These are phyloP conservation scores for Pituophis catenifer DNA, from an alignment of 2,113 vertebrate genomes.

Conservation along the genomic window DNA sequence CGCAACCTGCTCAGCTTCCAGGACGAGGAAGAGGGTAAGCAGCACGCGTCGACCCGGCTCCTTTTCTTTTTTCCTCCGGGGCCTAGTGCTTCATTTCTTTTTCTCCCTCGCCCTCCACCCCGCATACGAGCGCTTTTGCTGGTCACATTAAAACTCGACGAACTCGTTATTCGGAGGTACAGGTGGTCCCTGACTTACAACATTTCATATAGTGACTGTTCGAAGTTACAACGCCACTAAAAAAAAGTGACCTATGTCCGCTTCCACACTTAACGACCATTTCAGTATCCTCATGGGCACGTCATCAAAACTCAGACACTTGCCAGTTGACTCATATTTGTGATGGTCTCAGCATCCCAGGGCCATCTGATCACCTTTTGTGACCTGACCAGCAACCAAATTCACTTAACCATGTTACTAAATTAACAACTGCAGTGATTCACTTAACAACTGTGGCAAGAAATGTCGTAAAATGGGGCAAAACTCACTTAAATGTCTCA, in stretches of 20 bases:
- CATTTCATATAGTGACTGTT: neutral
- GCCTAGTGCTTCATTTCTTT: neutral
- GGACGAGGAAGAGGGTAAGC: conserved; percentile 85
- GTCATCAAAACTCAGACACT: neutral
- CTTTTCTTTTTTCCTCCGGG: fast-evolving
- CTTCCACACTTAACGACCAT: neutral
- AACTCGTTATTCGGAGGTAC: neutral
- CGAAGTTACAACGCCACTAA: neutral
- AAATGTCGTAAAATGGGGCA: neutral
- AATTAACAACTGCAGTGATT: neutral
- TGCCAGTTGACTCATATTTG: neutral
- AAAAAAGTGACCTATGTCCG: neutral
- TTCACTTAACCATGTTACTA: neutral
- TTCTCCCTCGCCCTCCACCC: neutral
- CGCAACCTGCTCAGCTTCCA: conserved; percentile 85
- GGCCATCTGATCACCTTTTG: neutral
- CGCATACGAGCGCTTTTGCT: neutral
- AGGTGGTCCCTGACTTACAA: neutral
- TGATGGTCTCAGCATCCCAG: neutral
- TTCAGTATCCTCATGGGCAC: neutral
- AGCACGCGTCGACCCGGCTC: neutral
- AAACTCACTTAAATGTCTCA: neutral
- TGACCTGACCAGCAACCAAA: neutral
- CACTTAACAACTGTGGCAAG: neutral
- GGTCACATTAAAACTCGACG: neutral